A percentile compares a stretch with the other conserved stretches of the same genome.
Evolutionary conservation across 2,797 vertebrate species (phyloP).

Genomic region (Pantherophis alleghaniensis): DNA sequence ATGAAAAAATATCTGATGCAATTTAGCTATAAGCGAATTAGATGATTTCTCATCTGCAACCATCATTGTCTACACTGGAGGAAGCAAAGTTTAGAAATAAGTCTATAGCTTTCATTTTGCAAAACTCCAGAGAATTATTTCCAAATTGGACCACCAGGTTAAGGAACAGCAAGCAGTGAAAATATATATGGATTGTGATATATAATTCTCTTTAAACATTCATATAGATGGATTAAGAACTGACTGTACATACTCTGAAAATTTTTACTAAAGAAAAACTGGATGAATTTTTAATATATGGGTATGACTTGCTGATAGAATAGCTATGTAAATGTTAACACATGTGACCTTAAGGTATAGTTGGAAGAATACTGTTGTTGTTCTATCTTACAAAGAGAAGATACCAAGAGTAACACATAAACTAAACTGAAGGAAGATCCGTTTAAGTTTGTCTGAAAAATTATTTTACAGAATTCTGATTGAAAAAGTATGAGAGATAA

Average conservation of each 20-base stretch:
- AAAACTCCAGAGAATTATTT: not conserved
- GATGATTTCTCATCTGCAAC: not conserved
- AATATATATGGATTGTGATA: not conserved
- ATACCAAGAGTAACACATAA: not conserved
- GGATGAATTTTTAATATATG: not conserved
- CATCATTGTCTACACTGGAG: not conserved
- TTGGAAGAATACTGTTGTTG: not conserved
- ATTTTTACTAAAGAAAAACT: not conserved
- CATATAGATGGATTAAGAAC: not conserved
- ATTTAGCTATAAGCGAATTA: not conserved
- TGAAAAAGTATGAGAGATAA: not conserved
- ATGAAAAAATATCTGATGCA: not conserved
- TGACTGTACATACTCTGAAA: not conserved
- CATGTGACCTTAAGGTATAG: not conserved
- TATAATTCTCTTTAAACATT: not conserved
- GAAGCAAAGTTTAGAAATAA: not conserved
- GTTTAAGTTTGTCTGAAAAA: not conserved
- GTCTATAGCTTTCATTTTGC: not conserved
- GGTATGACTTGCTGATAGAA: not conserved
- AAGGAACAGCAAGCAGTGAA: not conserved
- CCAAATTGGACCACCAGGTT: not conserved
- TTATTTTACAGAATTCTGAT: not conserved
- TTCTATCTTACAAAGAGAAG: not conserved
- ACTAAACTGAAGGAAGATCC: not conserved
- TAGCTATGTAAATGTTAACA: not conserved